Evolutionary conservation across 2,888 invertebrate genomes (phyloP).

Genomic region (Ctenicera cuprea): DNA sequence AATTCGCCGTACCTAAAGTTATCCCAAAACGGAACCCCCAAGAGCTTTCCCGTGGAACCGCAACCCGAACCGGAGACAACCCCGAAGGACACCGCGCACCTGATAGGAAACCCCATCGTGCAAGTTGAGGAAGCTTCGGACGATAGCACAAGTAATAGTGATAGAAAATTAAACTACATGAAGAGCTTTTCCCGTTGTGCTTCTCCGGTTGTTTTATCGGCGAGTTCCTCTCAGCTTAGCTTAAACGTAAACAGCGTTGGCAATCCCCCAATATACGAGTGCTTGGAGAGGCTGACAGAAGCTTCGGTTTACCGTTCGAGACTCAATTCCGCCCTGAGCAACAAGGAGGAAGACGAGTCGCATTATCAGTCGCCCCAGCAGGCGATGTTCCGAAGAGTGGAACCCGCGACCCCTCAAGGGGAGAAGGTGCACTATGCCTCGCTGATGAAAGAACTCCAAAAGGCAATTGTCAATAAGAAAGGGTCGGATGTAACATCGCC

Average conservation of each 20-base stretch:
- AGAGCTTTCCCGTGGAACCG: constrained; percentile 47
- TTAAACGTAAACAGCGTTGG: constrained; percentile 59
- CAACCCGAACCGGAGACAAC: constrained; percentile 21
- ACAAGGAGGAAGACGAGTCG: constrained; percentile 61
- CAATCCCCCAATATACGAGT: constrained; percentile 71
- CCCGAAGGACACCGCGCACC: constrained; percentile 44
- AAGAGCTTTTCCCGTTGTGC: constrained; percentile 74
- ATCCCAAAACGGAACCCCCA: constrained; percentile 65
- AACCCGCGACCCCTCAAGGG: constrained; percentile 66
- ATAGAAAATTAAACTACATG: constrained; percentile 73
- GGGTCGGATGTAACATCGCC: constrained; percentile 67
- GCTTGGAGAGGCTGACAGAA: constrained; percentile 72
- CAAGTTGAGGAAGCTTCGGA: constrained; percentile 72
- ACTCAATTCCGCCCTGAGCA: constrained; percentile 68
- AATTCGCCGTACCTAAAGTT: constrained; percentile 66
- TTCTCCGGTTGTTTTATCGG: constrained; percentile 72
- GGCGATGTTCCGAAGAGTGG: constrained; percentile 63
- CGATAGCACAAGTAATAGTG: constrained; percentile 65
- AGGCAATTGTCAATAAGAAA: constrained; percentile 71
- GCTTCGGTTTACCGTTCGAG: constrained; percentile 71
- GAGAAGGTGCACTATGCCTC: constrained; percentile 74
- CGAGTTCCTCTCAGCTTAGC: constrained; percentile 73
- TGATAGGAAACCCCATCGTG: constrained; percentile 71
- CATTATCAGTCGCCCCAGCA: constrained; percentile 66
- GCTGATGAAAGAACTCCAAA: constrained; percentile 73